Evolutionary conservation across 2,113 vertebrate genomes (phyloP).

Genomic region (Todiramphus saurophagus): DNA sequence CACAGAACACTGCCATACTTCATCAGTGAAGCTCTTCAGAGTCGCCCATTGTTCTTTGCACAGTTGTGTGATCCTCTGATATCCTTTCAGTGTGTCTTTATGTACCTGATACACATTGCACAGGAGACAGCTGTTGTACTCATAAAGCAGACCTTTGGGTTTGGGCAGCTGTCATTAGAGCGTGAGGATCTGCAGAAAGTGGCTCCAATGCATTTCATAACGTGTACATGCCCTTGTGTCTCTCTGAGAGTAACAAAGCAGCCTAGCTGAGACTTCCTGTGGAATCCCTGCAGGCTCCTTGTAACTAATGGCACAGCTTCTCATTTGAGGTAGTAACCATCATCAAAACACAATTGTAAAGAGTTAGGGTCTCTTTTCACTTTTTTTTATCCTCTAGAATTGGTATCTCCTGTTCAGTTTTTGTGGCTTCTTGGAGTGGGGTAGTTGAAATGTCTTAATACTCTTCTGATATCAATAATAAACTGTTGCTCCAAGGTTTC

Average conservation of each 20-base stretch:
- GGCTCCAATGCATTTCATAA: not conserved
- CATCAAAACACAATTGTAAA: not conserved
- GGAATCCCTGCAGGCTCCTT: not conserved
- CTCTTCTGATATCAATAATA: not conserved
- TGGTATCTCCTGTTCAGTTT: not conserved
- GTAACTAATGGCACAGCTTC: not conserved
- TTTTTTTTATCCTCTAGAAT: not conserved
- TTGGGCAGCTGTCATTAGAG: not conserved
- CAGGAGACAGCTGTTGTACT: not conserved
- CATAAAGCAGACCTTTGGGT: not conserved
- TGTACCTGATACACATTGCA: not conserved
- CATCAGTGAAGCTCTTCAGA: not conserved
- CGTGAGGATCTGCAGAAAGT: not conserved
- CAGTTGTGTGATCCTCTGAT: accelerated
- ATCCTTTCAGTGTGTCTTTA: not conserved
- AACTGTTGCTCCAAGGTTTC: not conserved
- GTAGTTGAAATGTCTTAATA: not conserved
- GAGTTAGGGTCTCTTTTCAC: not conserved
- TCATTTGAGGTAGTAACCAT: not conserved
- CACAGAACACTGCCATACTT: accelerated
- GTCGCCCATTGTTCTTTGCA: not conserved
- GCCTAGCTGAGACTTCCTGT: not conserved
- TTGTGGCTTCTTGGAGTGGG: not conserved
- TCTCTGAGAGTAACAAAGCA: not conserved
- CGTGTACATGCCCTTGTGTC: not conserved